These are phyloP conservation scores for Hiodon tergisus DNA, from an alignment of 2,113 vertebrate species.

Conservation along the genomic window DNA sequence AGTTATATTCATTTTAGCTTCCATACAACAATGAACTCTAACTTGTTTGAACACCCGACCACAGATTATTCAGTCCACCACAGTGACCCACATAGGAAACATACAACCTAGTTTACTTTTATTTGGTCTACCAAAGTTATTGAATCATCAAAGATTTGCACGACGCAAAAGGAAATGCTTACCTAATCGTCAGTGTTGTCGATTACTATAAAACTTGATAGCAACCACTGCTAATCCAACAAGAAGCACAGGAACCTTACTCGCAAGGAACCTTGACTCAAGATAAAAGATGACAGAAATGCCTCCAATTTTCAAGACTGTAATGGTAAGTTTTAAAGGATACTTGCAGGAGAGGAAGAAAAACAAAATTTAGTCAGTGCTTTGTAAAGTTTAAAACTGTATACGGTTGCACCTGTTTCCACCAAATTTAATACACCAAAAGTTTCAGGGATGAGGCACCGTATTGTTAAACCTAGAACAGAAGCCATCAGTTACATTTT, in stretches of 20 bases:
- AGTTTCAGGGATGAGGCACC: too few relatives aligned
- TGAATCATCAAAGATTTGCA: background rate
- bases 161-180: conserved; percentile 5
- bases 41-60: too few relatives aligned
- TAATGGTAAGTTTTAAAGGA: conserved; percentile 9
- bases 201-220: conserved; percentile 2
- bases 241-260: background rate
- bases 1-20: too few relatives aligned
- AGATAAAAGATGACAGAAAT: background rate
- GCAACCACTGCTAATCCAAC: background rate
- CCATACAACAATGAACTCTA: too few relatives aligned
- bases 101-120: background rate
- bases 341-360: too few relatives aligned
- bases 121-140: background rate
- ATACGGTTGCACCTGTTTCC: too few relatives aligned
- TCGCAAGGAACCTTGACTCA: background rate
- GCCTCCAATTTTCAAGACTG: background rate
- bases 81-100: too few relatives aligned
- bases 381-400: background rate
- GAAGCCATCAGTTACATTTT: too few relatives aligned
- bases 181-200: background rate
- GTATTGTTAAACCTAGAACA: too few relatives aligned
- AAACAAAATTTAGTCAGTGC: background rate
- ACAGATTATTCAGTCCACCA: too few relatives aligned
- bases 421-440: too few relatives aligned